phyloP scores from a whole-genome alignment of 2,113 vertebrate species.

The Xiphias gladius region DNA sequence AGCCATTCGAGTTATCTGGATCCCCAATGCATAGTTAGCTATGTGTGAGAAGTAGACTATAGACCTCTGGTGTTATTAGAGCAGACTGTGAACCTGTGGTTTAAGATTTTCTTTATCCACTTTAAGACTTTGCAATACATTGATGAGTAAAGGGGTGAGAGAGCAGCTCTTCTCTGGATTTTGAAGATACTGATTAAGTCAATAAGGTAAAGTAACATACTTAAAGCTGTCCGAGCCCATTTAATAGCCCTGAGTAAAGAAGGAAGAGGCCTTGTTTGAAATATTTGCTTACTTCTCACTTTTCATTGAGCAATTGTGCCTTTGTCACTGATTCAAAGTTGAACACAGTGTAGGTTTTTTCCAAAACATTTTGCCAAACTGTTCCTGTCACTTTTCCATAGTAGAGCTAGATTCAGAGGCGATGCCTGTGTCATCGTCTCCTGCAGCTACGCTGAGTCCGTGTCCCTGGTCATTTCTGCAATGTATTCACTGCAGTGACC shows the following conservation, averaged over 20 bases:
- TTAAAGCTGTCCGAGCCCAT: background rate
- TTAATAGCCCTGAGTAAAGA: background rate
- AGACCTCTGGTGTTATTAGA: slow-evolving; percentile 37
- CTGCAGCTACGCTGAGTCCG: background rate
- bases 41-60: slow-evolving; percentile 66
- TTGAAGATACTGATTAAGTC: background rate
- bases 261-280: background rate
- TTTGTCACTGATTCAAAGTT: background rate
- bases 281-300: no score
- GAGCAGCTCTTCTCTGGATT: background rate
- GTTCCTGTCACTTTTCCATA: background rate
- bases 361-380: background rate
- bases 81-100: slow-evolving; percentile 59
- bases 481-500: slow-evolving; percentile 50
- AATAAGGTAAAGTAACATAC: background rate
- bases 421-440: background rate
- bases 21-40: slow-evolving; percentile 50
- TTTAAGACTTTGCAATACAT: background rate
- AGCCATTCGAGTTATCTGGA: slow-evolving; percentile 83
- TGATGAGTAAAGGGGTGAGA: background rate
- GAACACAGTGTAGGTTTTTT: background rate
- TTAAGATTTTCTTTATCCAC: slow-evolving; percentile 65
- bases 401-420: background rate
- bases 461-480: slow-evolving; percentile 16
- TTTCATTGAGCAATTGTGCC: background rate